Base-by-base conservation (phyloP, 2,797 vertebrate species). In the Propithecus perrieri region DNA sequence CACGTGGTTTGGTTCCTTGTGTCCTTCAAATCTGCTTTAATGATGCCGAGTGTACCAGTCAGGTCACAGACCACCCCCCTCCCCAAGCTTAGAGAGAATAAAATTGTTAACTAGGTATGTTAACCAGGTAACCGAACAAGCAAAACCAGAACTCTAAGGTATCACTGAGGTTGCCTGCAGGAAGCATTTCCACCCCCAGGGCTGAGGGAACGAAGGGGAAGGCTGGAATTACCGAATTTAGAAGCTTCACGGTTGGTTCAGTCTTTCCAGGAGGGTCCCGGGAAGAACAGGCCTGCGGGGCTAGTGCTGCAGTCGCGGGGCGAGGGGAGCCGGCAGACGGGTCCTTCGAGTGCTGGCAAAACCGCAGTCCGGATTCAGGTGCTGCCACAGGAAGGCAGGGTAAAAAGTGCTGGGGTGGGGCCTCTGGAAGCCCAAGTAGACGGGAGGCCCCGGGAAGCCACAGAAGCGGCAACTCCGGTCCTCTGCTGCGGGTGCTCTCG, bases 321-420 rank as follows among this genome's bases (percentile, higher is more conserved):
- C 15, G 7, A 28, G 6, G 8, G 7, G 28, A 12, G 53, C 5
- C 28, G 72, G 30, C 14, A 11, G 7, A 53, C 7, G 4, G 10
- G 26, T 48, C 15, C 33, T 33, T n/a, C 9, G 28, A n/a, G 38
- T 17, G 67, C 14, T 61, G 41, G 33, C 22, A 35, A 67, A 11
- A 6, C 38, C 1, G 15, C 22, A 5, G 20, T 12, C 20, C n/a
- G 48, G 26, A n/a, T 24, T 48, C 28, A 30, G 69, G 28, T 2
- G 50, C 33, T 57, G 38, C 46, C 35, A 2, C 0, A 1, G 38
- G 9, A 10, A 33, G 57, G n/a, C 17, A 1, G n/a, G 12, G 71
- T 10, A 20, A 38, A 33, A 4, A 10, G 55, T 63, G 53, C 7
- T 50, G 2, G 61, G 41, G 33, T 11, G 61, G 41, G 50, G 50